These are phyloP conservation scores for Spodoptera frugiperda DNA, from an alignment of 1,140 invertebrate species.

Conservation along the genomic window DNA sequence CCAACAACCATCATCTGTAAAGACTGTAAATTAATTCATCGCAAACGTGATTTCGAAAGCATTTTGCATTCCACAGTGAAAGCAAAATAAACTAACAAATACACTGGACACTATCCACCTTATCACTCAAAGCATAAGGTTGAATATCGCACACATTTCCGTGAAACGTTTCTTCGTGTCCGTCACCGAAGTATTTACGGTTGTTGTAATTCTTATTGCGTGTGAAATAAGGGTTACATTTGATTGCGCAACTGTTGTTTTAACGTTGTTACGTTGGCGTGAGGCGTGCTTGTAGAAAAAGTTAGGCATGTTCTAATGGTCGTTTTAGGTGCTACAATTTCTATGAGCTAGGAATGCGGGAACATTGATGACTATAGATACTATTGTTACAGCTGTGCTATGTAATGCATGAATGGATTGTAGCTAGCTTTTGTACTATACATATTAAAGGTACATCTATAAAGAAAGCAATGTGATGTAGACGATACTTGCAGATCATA, in stretches of 20 bases:
- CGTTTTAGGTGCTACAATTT: conserved; percentile 19
- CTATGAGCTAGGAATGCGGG: conserved; percentile 12
- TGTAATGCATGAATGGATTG: too few relatives aligned
- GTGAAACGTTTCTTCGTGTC: conserved; percentile 15
- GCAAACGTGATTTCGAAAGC: conserved; percentile 53
- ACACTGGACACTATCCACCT: not conserved
- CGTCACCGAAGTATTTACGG: conserved; percentile 1
- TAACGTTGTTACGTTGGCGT: conserved; percentile 1
- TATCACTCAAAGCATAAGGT: not conserved
- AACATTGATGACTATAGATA: not conserved
- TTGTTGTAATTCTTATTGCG: conserved; percentile 34
- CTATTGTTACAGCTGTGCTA: too few relatives aligned
- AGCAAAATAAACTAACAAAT: conserved; percentile 54
- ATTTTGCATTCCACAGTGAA: conserved; percentile 56
- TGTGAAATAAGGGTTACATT: conserved; percentile 42
- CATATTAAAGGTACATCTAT: too few relatives aligned
- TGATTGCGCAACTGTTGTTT: conserved; percentile 25
- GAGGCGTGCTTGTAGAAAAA: conserved; percentile 10
- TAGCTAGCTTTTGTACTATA: too few relatives aligned
- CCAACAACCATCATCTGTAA: conserved; percentile 3
- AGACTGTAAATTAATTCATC: conserved; percentile 48
- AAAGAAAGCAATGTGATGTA: too few relatives aligned
- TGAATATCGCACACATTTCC: not conserved
- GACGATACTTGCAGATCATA: too few relatives aligned
- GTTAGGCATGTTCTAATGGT: conserved; percentile 19